A percentile compares a stretch with the other conserved stretches of the same genome.
phyloP scores from a whole-genome alignment of 2,113 vertebrate genomes.

The Thryonomys swinderianus region DNA sequence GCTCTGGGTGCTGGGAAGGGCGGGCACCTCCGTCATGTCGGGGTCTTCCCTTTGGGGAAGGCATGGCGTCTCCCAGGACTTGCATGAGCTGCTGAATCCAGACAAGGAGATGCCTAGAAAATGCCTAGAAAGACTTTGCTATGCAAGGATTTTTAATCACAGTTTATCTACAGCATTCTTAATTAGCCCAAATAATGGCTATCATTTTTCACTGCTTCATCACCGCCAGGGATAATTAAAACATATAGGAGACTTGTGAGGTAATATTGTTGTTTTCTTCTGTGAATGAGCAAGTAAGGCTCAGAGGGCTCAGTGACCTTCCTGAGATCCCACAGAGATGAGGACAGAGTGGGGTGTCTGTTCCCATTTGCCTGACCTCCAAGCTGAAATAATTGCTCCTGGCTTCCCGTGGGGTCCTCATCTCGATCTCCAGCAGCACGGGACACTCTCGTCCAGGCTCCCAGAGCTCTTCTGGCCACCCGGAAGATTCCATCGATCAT shows the following conservation, averaged over 20 bases:
- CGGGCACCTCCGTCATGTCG: fast-evolving
- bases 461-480: not conserved
- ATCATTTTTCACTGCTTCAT: not conserved
- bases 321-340: not conserved
- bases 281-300: not conserved
- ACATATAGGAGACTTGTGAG: not conserved
- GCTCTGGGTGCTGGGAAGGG: not conserved
- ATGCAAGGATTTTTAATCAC: not conserved
- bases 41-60: not conserved
- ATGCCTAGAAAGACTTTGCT: not conserved
- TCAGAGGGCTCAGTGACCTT: not conserved
- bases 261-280: not conserved
- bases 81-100: fast-evolving
- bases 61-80: not conserved
- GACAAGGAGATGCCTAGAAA: not conserved
- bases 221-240: not conserved
- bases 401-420: not conserved
- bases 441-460: not conserved
- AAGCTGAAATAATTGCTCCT: not conserved
- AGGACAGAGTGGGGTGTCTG: not conserved
- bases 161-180: not conserved
- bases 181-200: not conserved
- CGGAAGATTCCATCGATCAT: too few relatives aligned
- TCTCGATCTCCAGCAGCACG: not conserved
- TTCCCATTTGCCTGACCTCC: fast-evolving